Base-by-base conservation (phyloP, 2,888 invertebrate genomes). In the Neria commutata region DNA sequence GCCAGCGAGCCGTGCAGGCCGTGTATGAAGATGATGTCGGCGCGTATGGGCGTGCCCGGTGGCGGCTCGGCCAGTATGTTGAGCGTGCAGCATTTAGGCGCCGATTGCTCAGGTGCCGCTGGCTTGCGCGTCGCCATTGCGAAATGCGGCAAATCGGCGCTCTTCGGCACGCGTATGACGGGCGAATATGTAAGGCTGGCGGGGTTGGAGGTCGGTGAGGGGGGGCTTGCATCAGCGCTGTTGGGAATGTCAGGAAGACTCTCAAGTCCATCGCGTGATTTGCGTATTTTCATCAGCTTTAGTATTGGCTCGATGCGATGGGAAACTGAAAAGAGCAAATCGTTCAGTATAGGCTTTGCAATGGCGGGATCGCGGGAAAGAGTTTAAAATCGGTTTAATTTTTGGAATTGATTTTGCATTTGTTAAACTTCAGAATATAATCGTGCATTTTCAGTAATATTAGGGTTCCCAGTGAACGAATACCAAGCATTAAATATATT, bases 21-120 rank as follows among this genome's bases (percentile, higher is more conserved):
- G 73, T 95, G 94, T 0, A 94, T 87, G 72, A 95, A 92, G 19
- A 95, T 86, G 21, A 94, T 86, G 74, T 95, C 94, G 2, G 86
- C 86, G 3, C 77, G 75, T 45, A 82, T 81, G 1, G 77, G 76
- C 6, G 65, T 67, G 21, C 78, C 81, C 4, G 74, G 65, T 8
- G 80, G 74, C 3, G 82, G 82, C 45, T 78, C 77, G 10, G 80
- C 79, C 33, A 82, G 68, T 10, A 82, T 69, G 51, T 81, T 75
- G 5, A 81, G 65, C 0, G 77, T 76, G 52, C 81, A 80, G 60
- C 75, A 80, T 60, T 73, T 78, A 50, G 73, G 73, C 2, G 74
- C 70, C 19, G 68, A 51, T 14, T 55, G 60, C 5, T 71, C 68
- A 21, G 64, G 42, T 10, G 45, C 47, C 8, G 56, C 2, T 11